phyloP scores from a whole-genome alignment of 2,113 vertebrate genomes.

The Mobula hypostoma region DNA sequence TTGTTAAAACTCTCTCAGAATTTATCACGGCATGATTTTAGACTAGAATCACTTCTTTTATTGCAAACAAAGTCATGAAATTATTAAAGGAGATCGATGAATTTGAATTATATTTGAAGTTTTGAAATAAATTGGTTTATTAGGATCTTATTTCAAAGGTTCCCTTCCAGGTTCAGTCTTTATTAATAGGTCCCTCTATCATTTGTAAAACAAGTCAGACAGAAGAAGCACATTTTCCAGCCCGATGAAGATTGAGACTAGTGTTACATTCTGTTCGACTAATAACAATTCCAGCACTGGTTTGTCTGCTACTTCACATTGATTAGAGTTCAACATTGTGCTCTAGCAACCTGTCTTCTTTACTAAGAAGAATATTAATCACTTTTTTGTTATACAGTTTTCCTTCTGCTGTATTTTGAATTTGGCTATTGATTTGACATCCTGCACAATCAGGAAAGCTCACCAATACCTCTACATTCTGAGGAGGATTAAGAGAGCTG shows the following conservation, averaged over 20 bases:
- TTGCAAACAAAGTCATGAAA: background rate
- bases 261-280: background rate
- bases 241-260: background rate
- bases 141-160: background rate
- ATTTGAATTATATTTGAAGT: background rate
- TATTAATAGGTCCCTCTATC: background rate
- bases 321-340: background rate
- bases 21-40: background rate
- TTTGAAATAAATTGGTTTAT: background rate
- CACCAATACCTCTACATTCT: no score
- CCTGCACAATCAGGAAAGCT: no score
- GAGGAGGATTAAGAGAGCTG: no score
- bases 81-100: background rate
- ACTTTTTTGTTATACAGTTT: background rate
- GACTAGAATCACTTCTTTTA: background rate
- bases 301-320: background rate
- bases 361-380: constrained; percentile 2
- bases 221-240: background rate
- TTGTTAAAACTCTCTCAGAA: background rate
- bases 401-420: background rate
- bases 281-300: background rate
- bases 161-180: background rate
- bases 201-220: background rate
- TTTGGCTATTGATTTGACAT: background rate
- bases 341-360: background rate